Evolutionary conservation across 2,113 vertebrate genomes (phyloP).

Genomic region (Dendrocopos noguchii): DNA sequence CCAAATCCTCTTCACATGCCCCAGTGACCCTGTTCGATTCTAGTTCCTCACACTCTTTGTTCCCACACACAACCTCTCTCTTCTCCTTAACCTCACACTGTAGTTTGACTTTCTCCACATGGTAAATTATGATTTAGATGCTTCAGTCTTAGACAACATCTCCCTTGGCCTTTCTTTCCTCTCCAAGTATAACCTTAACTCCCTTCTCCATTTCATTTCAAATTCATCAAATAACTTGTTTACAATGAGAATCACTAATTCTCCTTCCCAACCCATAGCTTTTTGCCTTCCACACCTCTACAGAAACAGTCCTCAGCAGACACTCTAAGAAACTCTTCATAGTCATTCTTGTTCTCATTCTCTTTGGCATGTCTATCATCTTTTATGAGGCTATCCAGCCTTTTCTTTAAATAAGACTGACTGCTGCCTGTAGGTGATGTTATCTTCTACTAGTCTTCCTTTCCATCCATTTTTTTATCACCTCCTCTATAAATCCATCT

Average conservation of each 20-base stretch:
- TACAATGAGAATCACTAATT: background rate
- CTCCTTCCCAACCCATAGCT: background rate
- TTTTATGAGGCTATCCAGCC: fast-evolving
- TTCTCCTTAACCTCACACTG: background rate
- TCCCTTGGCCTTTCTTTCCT: background rate
- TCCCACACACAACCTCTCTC: background rate
- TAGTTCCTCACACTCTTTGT: background rate
- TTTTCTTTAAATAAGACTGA: background rate
- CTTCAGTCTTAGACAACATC: background rate
- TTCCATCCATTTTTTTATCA: background rate
- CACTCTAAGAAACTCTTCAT: background rate
- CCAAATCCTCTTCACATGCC: background rate
- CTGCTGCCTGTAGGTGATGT: background rate
- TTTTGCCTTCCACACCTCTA: background rate
- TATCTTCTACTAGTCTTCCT: background rate
- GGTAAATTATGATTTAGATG: background rate
- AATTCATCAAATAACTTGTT: constrained; percentile 3
- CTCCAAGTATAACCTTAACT: background rate
- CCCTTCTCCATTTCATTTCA: constrained; percentile 3
- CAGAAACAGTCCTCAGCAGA: background rate
- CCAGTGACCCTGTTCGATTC: background rate
- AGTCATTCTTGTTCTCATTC: background rate
- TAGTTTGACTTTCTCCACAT: background rate
- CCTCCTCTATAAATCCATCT: background rate
- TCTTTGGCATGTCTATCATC: background rate